Base-by-base conservation (phyloP, 2,888 invertebrate genomes). In the Zonitis immaculata region DNA sequence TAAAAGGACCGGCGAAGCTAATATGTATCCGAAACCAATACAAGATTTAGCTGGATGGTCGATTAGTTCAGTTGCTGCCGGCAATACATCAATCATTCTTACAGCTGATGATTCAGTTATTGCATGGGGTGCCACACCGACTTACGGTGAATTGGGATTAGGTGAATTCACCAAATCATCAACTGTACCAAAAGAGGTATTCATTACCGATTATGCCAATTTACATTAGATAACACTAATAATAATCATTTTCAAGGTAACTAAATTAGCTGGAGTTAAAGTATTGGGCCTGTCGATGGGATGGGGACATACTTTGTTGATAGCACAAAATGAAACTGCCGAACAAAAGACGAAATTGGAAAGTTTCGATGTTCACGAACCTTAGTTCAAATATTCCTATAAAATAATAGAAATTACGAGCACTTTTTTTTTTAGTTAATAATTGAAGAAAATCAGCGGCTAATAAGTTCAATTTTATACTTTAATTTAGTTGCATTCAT, bases 1-100 rank as follows among this genome's bases (percentile, higher is more conserved):
- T 0, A 95, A 95, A 71, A 86, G 92, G 52, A 90, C 91, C 0
- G 95, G 95, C 0, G 96, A 96, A 73, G 95, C 95, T 2, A 93
- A 93, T 66, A 95, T 95, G 95, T 95, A 95, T 72, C 95, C 95
- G 0, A 95, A 95, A 71, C 92, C 93, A 0, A 88, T 95, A 3
- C 93, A 92, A 65, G 95, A 96, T 76, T 79, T 96, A n/a, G 85
- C 88, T 56, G 95, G 95, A 0, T 96, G 95, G 95, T 87, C 89
- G 65, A 88, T 96, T 20, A 85, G 90, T 52, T 84, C 87, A 62
- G 82, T 95, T 35, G 94, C 88, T 1, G 88, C 91, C 49, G 88
- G 89, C 53, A 85, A 87, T 70, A 92, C 91, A 0, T 92, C 91
- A 25, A 84, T 90, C 52, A 83, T 95, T 47, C 84, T 95, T 28